A percentile compares a stretch with the other conserved stretches of the same genome.
phyloP scores from a whole-genome alignment of 2,797 vertebrate genomes.

The Benthosema pterotum region DNA sequence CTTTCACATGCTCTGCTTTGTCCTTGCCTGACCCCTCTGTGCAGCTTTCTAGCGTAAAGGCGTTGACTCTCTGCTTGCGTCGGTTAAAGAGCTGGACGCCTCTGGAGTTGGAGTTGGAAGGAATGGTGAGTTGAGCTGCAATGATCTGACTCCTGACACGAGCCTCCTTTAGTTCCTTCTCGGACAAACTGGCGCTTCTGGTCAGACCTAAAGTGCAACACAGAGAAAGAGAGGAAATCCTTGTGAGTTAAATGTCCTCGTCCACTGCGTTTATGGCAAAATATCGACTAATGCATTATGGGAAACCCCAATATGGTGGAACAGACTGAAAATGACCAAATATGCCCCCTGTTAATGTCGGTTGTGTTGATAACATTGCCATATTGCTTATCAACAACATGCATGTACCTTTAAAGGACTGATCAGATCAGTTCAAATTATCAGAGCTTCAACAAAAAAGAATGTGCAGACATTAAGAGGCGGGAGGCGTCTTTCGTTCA shows the following conservation, averaged over 20 bases:
- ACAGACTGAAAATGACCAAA: too few relatives aligned
- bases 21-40: constrained; percentile 58
- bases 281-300: too few relatives aligned
- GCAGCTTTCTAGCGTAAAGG: constrained; percentile 83
- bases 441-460: background rate
- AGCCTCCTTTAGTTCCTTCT: constrained; percentile 93
- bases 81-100: constrained; percentile 95
- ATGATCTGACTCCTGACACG: constrained; percentile 90
- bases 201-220: constrained; percentile 79
- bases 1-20: constrained; percentile 59
- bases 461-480: too few relatives aligned
- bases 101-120: constrained; percentile 87
- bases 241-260: constrained; percentile 23
- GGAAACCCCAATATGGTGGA: too few relatives aligned
- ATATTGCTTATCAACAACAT: too few relatives aligned
- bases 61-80: constrained; percentile 89
- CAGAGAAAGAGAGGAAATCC: constrained; percentile 16
- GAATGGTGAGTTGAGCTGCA: constrained; percentile 91
- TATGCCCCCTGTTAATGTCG: too few relatives aligned
- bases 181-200: constrained; percentile 90
- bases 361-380: too few relatives aligned
- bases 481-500: background rate
- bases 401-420: too few relatives aligned
- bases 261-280: too few relatives aligned
- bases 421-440: too few relatives aligned